Evolutionary conservation across 2,797 vertebrate genomes (phyloP).

Genomic region (Dermochelys coriacea): DNA sequence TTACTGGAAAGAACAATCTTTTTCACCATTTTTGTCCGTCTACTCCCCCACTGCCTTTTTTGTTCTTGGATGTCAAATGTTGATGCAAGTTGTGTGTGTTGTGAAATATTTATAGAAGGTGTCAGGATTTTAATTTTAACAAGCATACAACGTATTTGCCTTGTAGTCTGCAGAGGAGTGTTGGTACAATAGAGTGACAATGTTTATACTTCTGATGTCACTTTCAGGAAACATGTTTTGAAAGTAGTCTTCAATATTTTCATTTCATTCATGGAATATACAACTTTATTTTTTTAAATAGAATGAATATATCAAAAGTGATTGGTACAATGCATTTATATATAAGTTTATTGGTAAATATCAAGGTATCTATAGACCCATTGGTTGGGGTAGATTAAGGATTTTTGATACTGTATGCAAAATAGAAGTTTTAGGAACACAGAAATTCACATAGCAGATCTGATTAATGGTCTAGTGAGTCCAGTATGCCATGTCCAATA

Average conservation of each 20-base stretch:
- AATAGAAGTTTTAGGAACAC: neutral
- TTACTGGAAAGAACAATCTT: neutral
- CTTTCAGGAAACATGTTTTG: neutral
- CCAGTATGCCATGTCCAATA: neutral
- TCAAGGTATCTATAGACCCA: neutral
- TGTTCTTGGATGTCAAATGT: neutral
- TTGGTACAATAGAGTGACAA: neutral
- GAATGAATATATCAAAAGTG: neutral
- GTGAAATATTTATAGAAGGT: neutral
- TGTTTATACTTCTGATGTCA: neutral
- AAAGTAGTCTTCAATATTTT: neutral
- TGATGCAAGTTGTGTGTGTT: neutral
- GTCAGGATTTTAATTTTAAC: neutral
- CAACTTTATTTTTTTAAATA: neutral
- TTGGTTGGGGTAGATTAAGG: neutral
- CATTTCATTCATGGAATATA: neutral
- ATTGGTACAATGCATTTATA: rapidly evolving
- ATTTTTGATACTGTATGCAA: neutral
- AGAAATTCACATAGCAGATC: neutral
- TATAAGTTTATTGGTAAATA: neutral
- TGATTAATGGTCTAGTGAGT: neutral
- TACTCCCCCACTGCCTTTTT: neutral
- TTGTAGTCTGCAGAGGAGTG: rapidly evolving
- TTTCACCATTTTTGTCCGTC: neutral
- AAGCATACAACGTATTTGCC: neutral